phyloP scores from a whole-genome alignment of 2,797 vertebrate species.

The Artibeus lituratus region DNA sequence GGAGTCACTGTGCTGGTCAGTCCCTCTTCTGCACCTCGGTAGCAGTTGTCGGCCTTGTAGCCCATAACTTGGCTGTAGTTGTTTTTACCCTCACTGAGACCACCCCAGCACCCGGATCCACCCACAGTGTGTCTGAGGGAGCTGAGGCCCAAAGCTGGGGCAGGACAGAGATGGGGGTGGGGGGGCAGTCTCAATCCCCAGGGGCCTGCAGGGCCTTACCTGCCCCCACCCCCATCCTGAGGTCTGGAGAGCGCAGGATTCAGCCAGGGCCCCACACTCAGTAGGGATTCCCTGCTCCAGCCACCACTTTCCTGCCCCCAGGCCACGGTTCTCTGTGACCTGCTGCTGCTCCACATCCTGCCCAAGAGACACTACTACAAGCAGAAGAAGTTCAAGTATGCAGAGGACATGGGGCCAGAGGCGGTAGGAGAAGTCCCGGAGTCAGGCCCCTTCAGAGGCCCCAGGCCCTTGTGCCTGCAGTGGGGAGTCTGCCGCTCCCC shows the following conservation, averaged over 20 bases:
- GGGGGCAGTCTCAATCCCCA: background rate
- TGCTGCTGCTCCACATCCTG: constrained; percentile 92
- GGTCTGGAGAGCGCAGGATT: background rate
- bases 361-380: constrained; percentile 95
- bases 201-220: background rate
- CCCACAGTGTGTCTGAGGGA: background rate
- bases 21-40: background rate
- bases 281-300: background rate
- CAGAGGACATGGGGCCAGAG: constrained; percentile 68
- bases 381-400: constrained; percentile 96
- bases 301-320: constrained; percentile 55
- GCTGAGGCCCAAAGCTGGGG: background rate
- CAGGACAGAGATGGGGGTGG: background rate
- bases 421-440: constrained; percentile 58
- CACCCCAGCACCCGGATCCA: background rate
- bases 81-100: background rate
- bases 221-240: background rate
- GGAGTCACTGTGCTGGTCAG: background rate
- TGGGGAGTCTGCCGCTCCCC: background rate
- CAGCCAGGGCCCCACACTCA: background rate
- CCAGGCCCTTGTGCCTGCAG: rapidly evolving
- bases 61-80: background rate
- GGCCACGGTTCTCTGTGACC: constrained; percentile 97
- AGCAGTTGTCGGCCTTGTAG: background rate
- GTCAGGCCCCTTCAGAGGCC: background rate